phyloP scores from a whole-genome alignment of 2,113 vertebrate genomes.

The Typhlomys cinereus region DNA sequence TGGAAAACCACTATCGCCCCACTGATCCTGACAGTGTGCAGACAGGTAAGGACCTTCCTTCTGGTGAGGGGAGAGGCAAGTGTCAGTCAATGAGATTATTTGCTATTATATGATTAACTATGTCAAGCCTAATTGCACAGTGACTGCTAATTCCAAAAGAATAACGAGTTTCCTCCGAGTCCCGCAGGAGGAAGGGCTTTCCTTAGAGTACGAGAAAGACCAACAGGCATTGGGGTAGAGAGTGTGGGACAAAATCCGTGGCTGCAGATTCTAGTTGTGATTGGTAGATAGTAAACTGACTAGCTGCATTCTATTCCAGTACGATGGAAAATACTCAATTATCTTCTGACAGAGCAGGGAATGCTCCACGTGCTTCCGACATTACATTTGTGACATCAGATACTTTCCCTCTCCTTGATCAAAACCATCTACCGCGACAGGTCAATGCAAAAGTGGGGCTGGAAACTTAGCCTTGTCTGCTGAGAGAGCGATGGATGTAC shows the following conservation, averaged over 20 bases:
- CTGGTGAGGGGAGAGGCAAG: not conserved
- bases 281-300: not conserved
- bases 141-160: too few relatives aligned
- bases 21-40: not conserved
- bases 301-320: not conserved
- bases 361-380: not conserved
- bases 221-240: not conserved
- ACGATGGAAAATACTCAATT: not conserved
- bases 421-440: not conserved
- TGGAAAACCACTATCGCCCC: not conserved
- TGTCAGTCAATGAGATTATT: not conserved
- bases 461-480: not conserved
- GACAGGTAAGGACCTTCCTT: not conserved
- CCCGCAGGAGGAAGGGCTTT: too few relatives aligned
- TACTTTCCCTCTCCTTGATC: conserved; percentile 2
- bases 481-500: not conserved
- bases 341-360: not conserved
- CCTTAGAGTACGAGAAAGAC: not conserved
- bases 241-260: not conserved
- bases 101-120: not conserved
- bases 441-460: not conserved
- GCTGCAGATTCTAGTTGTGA: not conserved
- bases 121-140: too few relatives aligned
- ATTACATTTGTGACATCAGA: not conserved
- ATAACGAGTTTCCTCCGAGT: too few relatives aligned